Percentiles rank a stretch among this genome's conserved stretches.
Conservation (phyloP, 1,140 invertebrate genomes). For the Druon quercuslanigerum region DNA sequence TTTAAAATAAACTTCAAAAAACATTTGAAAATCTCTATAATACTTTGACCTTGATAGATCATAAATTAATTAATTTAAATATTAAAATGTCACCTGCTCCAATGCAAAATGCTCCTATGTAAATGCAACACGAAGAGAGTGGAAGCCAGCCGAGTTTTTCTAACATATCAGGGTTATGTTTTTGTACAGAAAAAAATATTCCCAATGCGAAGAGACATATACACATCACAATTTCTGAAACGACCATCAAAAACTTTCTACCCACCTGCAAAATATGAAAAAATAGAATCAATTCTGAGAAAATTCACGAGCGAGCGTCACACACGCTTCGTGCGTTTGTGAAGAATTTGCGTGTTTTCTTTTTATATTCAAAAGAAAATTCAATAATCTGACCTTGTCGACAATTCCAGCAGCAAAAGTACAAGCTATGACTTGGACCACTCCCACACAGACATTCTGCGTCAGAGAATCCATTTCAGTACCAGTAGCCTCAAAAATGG, state of each 20-base stretch:
- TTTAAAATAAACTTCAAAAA: no score
- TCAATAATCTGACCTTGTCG: conserved; percentile 70
- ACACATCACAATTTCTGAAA: conserved; percentile 81
- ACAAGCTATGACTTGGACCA: conserved; percentile 83
- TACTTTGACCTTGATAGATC: no score
- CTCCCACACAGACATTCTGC: conserved; percentile 81
- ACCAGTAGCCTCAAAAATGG: conserved; percentile 76
- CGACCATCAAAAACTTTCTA: conserved; percentile 81
- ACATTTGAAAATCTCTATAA: no score
- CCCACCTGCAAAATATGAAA: conserved; percentile 70
- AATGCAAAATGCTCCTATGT: conserved; percentile 77
- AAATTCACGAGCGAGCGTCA: no score
- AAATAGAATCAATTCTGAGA: no score
- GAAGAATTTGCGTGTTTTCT: no score
- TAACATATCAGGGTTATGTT: conserved; percentile 35
- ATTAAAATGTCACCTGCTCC: conserved; percentile 69
- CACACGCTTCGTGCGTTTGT: no score
- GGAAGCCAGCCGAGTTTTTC: conserved; percentile 74
- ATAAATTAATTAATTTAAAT: background rate
- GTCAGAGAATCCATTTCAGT: conserved; percentile 66
- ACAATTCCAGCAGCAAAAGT: conserved; percentile 80
- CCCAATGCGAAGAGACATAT: conserved; percentile 80
- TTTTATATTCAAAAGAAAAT: no score
- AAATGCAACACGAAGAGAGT: conserved; percentile 75
- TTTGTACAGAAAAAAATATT: conserved; percentile 79